Evolutionary conservation across 2,888 invertebrate genomes (phyloP).

Genomic region (Pteria penguin): DNA sequence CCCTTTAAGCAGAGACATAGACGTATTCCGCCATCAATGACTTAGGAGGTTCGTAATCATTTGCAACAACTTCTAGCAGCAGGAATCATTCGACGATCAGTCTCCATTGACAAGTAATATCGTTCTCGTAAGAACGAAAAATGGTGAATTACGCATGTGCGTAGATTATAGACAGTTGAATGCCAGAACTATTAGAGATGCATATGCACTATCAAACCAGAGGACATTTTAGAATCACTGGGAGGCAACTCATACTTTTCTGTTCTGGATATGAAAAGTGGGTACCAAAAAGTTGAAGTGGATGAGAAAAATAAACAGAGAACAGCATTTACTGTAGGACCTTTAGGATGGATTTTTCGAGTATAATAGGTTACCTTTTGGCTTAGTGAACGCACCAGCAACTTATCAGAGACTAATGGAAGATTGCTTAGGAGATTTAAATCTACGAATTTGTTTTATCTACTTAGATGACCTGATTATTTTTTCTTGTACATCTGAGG

Average conservation of each 20-base stretch:
- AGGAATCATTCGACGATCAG: conserved; percentile 3
- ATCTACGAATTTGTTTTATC: conserved; percentile 6
- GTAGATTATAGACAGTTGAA: no score
- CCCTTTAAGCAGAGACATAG: no score
- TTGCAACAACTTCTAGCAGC: conserved; percentile 2
- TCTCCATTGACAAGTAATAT: conserved; percentile 8
- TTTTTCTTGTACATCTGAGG: conserved; percentile 35
- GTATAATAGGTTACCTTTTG: conserved; percentile 39
- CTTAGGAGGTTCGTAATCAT: background rate
- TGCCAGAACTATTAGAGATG: conserved; percentile 12
- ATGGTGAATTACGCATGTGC: conserved; percentile 1
- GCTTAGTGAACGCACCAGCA: conserved; percentile 34
- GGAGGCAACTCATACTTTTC: background rate
- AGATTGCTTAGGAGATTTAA: conserved; percentile 13
- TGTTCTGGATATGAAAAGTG: conserved; percentile 1
- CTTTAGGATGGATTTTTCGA: conserved; percentile 40
- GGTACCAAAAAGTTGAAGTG: background rate
- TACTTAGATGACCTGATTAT: conserved; percentile 56
- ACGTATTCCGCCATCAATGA: background rate
- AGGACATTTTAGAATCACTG: conserved; percentile 1
- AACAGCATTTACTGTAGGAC: conserved; percentile 47
- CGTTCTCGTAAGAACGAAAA: conserved; percentile 1
- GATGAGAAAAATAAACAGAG: conserved; percentile 20
- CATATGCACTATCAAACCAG: conserved; percentile 10
- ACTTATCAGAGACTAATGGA: no score